Evolutionary conservation across 2,113 vertebrate genomes (phyloP).

Genomic region (Mirounga angustirostris): DNA sequence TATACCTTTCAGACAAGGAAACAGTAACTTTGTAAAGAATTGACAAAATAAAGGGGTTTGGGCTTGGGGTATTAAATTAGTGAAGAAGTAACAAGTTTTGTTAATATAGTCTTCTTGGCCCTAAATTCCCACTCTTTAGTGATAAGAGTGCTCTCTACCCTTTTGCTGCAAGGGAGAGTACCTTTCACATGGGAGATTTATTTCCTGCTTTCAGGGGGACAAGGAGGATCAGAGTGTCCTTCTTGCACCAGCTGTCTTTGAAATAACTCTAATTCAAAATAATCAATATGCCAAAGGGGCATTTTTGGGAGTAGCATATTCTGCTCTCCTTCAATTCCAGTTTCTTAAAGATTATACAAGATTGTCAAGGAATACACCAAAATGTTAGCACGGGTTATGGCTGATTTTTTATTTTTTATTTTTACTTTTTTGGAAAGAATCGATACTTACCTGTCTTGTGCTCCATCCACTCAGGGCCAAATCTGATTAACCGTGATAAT

Average conservation of each 20-base stretch:
- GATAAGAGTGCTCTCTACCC: neutral
- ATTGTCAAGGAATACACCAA: neutral
- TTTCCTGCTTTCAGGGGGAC: neutral
- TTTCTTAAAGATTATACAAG: constrained; percentile 21
- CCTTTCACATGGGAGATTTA: neutral
- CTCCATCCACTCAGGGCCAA: neutral
- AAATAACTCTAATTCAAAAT: neutral
- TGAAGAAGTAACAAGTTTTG: neutral
- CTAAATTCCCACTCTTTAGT: neutral
- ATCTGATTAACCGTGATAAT: neutral
- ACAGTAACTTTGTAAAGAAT: neutral
- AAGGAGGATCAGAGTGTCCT: neutral
- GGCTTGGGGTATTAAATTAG: neutral
- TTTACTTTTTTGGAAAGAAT: neutral
- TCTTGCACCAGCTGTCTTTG: neutral
- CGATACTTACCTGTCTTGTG: neutral
- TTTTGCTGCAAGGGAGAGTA: neutral
- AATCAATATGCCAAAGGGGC: neutral
- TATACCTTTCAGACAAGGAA: neutral
- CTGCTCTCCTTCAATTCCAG: neutral
- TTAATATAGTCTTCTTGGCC: neutral
- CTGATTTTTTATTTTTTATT: neutral
- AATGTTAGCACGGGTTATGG: neutral
- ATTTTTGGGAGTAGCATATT: neutral
- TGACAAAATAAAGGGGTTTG: neutral